These are phyloP conservation scores for Cordilura impudica DNA, from an alignment of 2,888 invertebrate species.

Conservation along the genomic window DNA sequence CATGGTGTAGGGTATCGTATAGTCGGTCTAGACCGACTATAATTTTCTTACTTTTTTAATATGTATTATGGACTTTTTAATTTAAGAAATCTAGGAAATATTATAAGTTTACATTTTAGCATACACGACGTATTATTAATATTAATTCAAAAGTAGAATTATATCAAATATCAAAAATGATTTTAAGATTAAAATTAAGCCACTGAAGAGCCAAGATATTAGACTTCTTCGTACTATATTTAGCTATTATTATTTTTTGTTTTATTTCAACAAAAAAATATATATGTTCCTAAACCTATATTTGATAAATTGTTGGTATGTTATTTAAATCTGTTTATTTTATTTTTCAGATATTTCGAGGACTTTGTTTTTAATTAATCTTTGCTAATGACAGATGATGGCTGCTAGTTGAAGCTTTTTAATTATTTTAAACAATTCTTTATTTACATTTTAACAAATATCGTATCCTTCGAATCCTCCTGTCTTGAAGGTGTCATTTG, in stretches of 20 bases:
- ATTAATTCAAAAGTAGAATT: background rate
- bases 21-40: too few relatives aligned
- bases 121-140: background rate
- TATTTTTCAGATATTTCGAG: background rate
- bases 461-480: background rate
- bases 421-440: slow-evolving; percentile 32
- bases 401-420: slow-evolving; percentile 48
- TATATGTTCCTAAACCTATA: background rate
- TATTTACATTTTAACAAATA: slow-evolving; percentile 40
- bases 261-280: background rate
- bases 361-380: slow-evolving; percentile 41
- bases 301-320: background rate
- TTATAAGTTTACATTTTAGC: too few relatives aligned
- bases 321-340: background rate
- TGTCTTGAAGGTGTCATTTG: slow-evolving; percentile 45
- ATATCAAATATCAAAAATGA: background rate
- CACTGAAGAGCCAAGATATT: background rate
- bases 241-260: background rate
- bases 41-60: too few relatives aligned
- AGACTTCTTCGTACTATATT: too few relatives aligned
- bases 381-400: slow-evolving; percentile 53
- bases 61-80: too few relatives aligned
- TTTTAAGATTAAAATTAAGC: background rate
- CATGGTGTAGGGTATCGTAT: too few relatives aligned
- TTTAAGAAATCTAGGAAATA: too few relatives aligned